Conservation (phyloP, 2,888 invertebrate genomes). For the Dynastes hyllus region DNA sequence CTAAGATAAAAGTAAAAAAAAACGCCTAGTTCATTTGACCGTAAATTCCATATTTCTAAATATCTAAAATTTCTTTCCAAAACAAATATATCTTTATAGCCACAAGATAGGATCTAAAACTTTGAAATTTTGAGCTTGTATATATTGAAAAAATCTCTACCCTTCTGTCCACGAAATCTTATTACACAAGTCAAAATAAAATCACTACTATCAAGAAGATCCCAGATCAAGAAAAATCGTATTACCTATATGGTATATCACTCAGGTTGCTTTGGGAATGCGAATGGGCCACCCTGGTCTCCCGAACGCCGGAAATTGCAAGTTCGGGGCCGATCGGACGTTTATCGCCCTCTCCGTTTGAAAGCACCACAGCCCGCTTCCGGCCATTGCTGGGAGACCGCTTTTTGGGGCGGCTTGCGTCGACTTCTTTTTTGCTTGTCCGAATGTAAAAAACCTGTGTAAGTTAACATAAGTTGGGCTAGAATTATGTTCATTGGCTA, state of each 20-base stretch:
- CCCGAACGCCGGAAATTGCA: constrained; percentile 81
- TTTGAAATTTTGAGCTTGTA: no score
- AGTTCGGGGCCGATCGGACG: constrained; percentile 87
- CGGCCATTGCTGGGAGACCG: constrained; percentile 68
- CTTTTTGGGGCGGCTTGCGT: constrained; percentile 75
- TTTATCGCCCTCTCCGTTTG: constrained; percentile 87
- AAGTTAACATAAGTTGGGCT: constrained; percentile 42
- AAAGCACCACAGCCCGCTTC: constrained; percentile 70
- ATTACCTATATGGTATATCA: constrained; percentile 87
- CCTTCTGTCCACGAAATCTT: not conserved
- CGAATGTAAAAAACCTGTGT: constrained; percentile 90
- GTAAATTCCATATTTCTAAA: no score
- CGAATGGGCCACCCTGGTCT: constrained; percentile 84
- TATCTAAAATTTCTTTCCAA: no score
- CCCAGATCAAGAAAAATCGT: no score
- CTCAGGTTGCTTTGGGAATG: constrained; percentile 93
- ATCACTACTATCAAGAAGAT: no score
- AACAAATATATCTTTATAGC: no score
- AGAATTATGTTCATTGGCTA: no score
- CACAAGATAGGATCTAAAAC: no score
- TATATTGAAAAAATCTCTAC: no score
- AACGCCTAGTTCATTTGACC: no score
- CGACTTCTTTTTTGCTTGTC: constrained; percentile 90
- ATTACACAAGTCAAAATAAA: not conserved
- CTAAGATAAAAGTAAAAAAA: no score